phyloP scores from a whole-genome alignment of 1,140 invertebrate species.

The Neodiprion lecontei region DNA sequence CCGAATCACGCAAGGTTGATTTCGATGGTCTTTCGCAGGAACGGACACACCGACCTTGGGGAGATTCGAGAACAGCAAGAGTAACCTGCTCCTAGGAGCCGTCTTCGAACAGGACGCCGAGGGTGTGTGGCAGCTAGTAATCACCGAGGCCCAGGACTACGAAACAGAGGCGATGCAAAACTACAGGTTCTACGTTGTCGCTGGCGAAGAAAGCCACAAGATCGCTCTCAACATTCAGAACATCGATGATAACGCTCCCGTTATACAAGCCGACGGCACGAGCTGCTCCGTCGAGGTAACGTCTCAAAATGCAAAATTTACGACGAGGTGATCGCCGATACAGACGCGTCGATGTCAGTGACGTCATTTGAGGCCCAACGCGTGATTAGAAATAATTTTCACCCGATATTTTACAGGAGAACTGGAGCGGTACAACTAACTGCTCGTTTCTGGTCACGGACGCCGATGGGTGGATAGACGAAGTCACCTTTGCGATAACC shows the following conservation, averaged over 20 bases:
- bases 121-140: conserved; percentile 29
- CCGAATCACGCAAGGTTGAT: too few species aligned
- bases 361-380: not conserved
- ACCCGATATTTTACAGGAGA: conserved; percentile 45
- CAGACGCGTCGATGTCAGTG: not conserved
- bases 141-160: conserved; percentile 59
- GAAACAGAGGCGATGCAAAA: conserved; percentile 53
- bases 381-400: not conserved
- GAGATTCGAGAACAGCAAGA: conserved; percentile 22
- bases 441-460: conserved; percentile 59
- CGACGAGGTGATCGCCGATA: conserved; percentile 3
- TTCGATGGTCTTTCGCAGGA: conserved; percentile 9
- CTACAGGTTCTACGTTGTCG: conserved; percentile 52
- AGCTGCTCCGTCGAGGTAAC: conserved; percentile 48
- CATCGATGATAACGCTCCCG: conserved; percentile 62
- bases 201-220: conserved; percentile 34
- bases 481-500: conserved; percentile 51
- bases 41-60: conserved; percentile 20
- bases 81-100: conserved; percentile 29
- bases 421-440: conserved; percentile 46
- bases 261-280: conserved; percentile 56
- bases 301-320: conserved; percentile 26
- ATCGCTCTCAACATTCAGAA: conserved; percentile 57
- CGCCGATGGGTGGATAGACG: conserved; percentile 57
- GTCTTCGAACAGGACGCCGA: conserved; percentile 16